These are phyloP conservation scores for Trichomycterus rosablanca DNA, from an alignment of 2,113 vertebrate species.

Conservation along the genomic window DNA sequence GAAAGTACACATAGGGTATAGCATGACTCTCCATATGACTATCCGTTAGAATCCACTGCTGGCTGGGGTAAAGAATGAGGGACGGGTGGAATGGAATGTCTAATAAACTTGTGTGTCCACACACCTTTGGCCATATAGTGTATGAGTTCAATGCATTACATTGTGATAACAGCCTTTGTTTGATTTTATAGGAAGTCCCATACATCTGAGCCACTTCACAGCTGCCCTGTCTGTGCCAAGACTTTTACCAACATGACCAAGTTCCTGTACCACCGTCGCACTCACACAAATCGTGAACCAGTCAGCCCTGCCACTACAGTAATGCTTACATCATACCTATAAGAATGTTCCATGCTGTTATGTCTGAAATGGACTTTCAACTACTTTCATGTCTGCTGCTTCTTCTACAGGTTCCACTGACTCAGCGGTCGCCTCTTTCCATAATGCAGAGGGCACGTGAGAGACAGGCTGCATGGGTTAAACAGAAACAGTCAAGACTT, in stretches of 20 bases:
- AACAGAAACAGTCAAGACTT: constrained; percentile 23
- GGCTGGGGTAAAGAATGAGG: too few relatives aligned
- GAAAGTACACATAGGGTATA: too few relatives aligned
- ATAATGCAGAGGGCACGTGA: constrained; percentile 50
- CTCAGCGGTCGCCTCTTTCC: constrained; percentile 30
- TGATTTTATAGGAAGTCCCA: constrained; percentile 73
- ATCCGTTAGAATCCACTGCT: too few relatives aligned
- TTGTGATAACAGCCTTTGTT: constrained; percentile 15
- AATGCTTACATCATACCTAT: not conserved
- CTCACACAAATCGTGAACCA: constrained; percentile 65
- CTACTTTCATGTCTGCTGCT: not conserved
- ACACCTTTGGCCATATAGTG: too few relatives aligned
- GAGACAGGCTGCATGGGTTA: constrained; percentile 44
- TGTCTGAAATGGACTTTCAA: not conserved
- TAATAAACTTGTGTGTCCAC: too few relatives aligned
- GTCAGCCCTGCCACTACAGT: constrained; percentile 39
- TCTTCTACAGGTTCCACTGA: constrained; percentile 25
- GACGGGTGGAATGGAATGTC: too few relatives aligned
- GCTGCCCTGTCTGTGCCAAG: constrained; percentile 81
- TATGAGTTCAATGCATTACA: too few relatives aligned
- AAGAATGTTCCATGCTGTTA: not conserved
- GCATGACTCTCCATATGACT: too few relatives aligned
- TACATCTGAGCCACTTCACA: constrained; percentile 79
- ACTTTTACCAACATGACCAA: constrained; percentile 93
- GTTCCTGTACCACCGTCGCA: constrained; percentile 86